Evolutionary conservation across 2,888 invertebrate species (phyloP), one percentile per base, ranked within the genome.

Genomic region (Cenopis cana): DNA sequence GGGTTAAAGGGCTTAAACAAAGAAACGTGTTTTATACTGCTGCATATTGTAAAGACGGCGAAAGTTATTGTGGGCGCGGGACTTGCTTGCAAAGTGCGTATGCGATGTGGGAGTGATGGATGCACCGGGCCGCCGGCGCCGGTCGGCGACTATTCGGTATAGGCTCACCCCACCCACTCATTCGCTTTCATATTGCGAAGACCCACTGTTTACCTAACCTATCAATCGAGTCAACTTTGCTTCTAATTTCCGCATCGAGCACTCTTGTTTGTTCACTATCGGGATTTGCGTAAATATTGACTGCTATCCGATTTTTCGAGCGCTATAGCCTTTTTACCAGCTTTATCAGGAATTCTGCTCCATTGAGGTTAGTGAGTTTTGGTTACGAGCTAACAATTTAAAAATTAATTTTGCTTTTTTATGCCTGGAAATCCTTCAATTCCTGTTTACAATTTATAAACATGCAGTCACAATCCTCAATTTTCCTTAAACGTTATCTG

Each of bases 81-180:
- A 75, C 75, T 75, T 74, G 74, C 74, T 73, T 72, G 76, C 77
- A 76, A 76, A 78, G 72, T 75, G 69, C 73, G 75, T 72, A 56
- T 75, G 76, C 78, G 77, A 78, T 82, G 86, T 82, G 79, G 84
- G 84, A 75, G 82, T 84, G 85, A 84, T 82, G 77, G 80, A 85
- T 85, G 82, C 83, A 81, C 75, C 74, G 74, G 66, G 74, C 71
- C 76, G 74, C 75, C 74, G 75, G 73, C 74, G 74, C 73, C 68
- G 70, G 52, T 33, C 55, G 55, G 60, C 66, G 46, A 61, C 61
- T 61, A 36, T 66, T 67, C 55, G 61, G 67, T 67, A 67, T 74
- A 74, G 76, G 75, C 75, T 76, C 76, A 77, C 79, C 78, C 75
- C 74, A 77, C 87, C 87, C 81, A 86, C 85, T 77, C 75, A 72